Evolutionary conservation across 2,797 vertebrate species (phyloP).

Genomic region (Luscinia luscinia): DNA sequence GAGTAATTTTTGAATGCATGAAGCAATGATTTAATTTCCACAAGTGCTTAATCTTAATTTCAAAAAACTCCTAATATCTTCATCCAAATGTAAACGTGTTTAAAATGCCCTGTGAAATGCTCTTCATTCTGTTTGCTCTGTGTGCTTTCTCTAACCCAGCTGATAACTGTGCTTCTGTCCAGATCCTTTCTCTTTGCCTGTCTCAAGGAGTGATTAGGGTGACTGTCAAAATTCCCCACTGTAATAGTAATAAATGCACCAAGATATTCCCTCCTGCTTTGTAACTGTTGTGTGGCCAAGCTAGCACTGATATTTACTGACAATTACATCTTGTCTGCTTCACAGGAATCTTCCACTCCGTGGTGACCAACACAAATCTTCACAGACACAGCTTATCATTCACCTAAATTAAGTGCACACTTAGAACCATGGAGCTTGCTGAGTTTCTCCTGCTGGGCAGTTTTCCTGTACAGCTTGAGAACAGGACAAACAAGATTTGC

Average conservation of each 20-base stretch:
- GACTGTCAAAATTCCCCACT: neutral
- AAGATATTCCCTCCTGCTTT: neutral
- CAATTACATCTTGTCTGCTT: neutral
- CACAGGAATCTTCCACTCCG: constrained; percentile 1
- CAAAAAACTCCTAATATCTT: neutral
- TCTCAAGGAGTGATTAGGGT: neutral
- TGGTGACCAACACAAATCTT: neutral
- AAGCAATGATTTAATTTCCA: neutral
- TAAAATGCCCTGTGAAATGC: neutral
- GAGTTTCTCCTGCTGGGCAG: neutral
- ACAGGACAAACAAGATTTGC: neutral
- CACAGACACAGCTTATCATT: neutral
- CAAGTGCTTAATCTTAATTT: neutral
- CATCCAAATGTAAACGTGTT: neutral
- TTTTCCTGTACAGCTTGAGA: neutral
- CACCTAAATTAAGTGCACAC: neutral
- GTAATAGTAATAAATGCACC: neutral
- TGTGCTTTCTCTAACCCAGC: neutral
- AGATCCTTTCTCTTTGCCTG: neutral
- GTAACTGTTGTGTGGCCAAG: neutral
- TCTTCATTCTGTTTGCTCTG: neutral
- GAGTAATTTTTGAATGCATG: neutral
- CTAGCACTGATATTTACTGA: neutral
- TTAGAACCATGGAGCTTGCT: neutral
- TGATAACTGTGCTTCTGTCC: neutral